These are phyloP conservation scores for Oreochromis tanganicae DNA, from an alignment of 2,113 vertebrate species.

Conservation along the genomic window DNA sequence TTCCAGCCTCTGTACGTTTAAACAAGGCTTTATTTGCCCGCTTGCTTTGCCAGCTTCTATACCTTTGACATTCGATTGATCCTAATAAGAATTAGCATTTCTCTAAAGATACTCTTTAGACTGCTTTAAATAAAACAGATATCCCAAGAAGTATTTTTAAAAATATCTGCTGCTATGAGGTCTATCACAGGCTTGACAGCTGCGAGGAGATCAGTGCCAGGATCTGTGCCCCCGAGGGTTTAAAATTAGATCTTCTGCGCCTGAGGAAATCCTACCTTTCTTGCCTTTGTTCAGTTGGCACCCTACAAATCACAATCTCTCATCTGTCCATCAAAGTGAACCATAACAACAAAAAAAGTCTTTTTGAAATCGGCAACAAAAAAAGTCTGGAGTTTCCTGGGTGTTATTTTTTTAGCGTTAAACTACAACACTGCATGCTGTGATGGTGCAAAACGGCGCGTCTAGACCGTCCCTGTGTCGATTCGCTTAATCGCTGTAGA, in stretches of 20 bases:
- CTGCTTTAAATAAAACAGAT: background rate
- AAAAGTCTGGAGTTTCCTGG: background rate
- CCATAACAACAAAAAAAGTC: background rate
- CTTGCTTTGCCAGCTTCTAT: background rate
- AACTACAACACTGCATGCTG: background rate
- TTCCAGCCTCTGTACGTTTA: background rate
- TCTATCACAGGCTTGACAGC: background rate
- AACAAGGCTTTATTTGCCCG: background rate
- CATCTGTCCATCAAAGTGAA: background rate
- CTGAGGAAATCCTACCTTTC: slow-evolving; percentile 13
- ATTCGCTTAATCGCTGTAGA: slow-evolving; percentile 30
- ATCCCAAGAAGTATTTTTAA: background rate
- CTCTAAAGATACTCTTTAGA: background rate
- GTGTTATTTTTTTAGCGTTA: background rate
- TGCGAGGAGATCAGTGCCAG: background rate
- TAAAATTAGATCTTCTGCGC: slow-evolving; percentile 9
- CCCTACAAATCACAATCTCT: background rate
- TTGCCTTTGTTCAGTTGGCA: background rate
- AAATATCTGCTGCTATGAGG: background rate
- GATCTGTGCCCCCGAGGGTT: slow-evolving; percentile 5
- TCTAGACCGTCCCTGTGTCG: background rate
- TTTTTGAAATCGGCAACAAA: background rate
- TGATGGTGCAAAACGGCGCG: background rate
- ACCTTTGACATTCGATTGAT: background rate
- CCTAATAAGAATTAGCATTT: background rate